Percentiles rank a stretch among this genome's conserved stretches.
phyloP scores from a whole-genome alignment of 2,113 vertebrate species.

The Parus major region DNA sequence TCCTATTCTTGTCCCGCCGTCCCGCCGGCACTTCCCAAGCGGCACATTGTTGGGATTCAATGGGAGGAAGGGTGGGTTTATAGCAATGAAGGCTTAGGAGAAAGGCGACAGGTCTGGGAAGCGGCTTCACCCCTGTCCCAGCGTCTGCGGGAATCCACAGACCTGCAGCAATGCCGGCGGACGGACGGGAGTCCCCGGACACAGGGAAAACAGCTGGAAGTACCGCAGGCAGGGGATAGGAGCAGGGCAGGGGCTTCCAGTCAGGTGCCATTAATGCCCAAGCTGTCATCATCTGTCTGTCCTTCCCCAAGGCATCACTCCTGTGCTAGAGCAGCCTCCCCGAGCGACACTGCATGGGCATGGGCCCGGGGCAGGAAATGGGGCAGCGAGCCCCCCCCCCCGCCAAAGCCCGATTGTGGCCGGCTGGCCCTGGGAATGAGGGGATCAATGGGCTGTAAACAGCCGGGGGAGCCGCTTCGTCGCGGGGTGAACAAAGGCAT shows the following conservation, averaged over 20 bases:
- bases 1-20: constrained; percentile 42
- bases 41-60: constrained; percentile 64
- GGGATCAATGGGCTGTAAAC: constrained; percentile 29
- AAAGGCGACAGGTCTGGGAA: not conserved
- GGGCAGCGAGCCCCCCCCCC: not conserved
- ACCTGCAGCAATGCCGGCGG: not conserved
- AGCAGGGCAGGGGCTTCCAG: not conserved
- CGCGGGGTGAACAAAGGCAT: not conserved
- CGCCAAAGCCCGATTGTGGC: constrained; percentile 17
- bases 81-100: not conserved
- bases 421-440: not conserved
- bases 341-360: accelerated
- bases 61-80: constrained; percentile 66
- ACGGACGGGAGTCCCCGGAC: accelerated
- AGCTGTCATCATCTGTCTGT: not conserved
- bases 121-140: not conserved
- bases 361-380: constrained; percentile 11
- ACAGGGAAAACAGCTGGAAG: not conserved
- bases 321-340: not conserved
- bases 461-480: not conserved
- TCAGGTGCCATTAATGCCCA: not conserved
- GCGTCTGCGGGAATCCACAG: accelerated
- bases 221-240: not conserved
- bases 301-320: not conserved
- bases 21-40: constrained; percentile 2